Conservation (phyloP, 1,140 invertebrate species). For the Thaumatotibia leucotreta region DNA sequence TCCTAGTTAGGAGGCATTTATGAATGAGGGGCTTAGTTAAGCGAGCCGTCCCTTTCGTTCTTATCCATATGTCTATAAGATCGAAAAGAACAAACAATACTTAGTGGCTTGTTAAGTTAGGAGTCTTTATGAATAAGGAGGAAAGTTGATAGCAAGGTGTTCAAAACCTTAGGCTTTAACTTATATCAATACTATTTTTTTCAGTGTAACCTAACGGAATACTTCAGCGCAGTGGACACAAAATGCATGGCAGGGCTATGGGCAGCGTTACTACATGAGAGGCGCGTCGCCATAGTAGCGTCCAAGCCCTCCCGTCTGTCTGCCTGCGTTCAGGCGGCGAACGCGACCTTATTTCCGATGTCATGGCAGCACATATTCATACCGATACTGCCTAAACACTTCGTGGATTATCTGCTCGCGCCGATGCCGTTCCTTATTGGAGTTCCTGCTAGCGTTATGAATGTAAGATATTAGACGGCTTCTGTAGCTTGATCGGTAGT, state of each 20-base stretch:
- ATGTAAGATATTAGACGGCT: no score
- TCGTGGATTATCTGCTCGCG: constrained; percentile 93
- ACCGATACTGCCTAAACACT: constrained; percentile 90
- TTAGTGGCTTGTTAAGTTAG: no score
- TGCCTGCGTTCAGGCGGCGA: constrained; percentile 95
- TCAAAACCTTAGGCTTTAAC: no score
- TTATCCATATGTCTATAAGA: no score
- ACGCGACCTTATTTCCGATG: constrained; percentile 96
- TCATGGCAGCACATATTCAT: constrained; percentile 99
- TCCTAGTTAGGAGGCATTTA: no score
- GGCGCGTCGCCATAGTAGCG: constrained; percentile 93
- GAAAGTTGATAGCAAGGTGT: no score
- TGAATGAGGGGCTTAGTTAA: no score
- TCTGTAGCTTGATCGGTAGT: no score
- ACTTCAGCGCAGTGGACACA: constrained; percentile 94
- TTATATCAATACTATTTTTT: no score
- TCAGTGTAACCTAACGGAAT: constrained; percentile 96
- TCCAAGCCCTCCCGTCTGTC: constrained; percentile 90
- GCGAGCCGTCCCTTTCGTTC: no score
- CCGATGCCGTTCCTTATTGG: constrained; percentile 98
- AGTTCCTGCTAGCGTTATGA: constrained; percentile 88
- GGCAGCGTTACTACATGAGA: constrained; percentile 95
- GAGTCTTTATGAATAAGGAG: no score
- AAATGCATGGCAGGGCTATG: constrained; percentile 96
- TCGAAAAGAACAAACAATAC: no score